A percentile compares a stretch with the other conserved stretches of the same genome.
These are phyloP conservation scores for Gambusia holbrooki DNA, from an alignment of 2,113 vertebrate species.

Conservation along the genomic window DNA sequence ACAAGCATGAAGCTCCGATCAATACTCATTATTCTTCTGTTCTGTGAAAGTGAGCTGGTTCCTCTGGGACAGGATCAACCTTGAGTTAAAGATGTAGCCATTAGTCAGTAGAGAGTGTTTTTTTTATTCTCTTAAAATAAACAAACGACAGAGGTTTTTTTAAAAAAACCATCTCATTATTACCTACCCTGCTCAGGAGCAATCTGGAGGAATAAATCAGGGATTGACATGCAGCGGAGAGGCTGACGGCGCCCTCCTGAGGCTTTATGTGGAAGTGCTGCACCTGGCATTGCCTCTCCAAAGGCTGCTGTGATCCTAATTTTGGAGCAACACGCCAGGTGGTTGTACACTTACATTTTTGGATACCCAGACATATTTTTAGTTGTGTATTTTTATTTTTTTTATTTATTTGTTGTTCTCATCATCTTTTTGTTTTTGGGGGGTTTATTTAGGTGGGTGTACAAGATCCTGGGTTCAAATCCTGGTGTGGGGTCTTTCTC, in stretches of 20 bases:
- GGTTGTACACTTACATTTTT: too few relatives aligned
- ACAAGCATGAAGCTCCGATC: constrained; percentile 19
- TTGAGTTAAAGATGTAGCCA: constrained; percentile 50
- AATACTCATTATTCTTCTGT: constrained; percentile 17
- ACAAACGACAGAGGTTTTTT: constrained; percentile 47
- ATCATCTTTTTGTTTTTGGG: too few relatives aligned
- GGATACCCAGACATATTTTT: too few relatives aligned
- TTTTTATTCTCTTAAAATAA: constrained; percentile 50
- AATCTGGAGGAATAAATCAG: constrained; percentile 34
- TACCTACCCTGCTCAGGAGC: constrained; percentile 68
- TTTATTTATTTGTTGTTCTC: too few relatives aligned
- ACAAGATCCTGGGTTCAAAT: too few relatives aligned
- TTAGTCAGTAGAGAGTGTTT: constrained; percentile 45
- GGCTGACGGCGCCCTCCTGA: constrained; percentile 74
- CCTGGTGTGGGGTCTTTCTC: too few relatives aligned
- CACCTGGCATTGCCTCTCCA: constrained; percentile 44
- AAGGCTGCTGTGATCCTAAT: constrained; percentile 48
- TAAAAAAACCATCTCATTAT: constrained; percentile 37
- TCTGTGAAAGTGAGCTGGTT: constrained; percentile 73
- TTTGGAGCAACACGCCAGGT: neutral
- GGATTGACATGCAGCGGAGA: constrained; percentile 49
- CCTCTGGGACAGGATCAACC: constrained; percentile 73
- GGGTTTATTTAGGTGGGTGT: too few relatives aligned
- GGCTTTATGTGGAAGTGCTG: constrained; percentile 61
- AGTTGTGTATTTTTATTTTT: too few relatives aligned